Conservation (phyloP, 2,888 invertebrate genomes). For the Drosophila kuntzei region DNA sequence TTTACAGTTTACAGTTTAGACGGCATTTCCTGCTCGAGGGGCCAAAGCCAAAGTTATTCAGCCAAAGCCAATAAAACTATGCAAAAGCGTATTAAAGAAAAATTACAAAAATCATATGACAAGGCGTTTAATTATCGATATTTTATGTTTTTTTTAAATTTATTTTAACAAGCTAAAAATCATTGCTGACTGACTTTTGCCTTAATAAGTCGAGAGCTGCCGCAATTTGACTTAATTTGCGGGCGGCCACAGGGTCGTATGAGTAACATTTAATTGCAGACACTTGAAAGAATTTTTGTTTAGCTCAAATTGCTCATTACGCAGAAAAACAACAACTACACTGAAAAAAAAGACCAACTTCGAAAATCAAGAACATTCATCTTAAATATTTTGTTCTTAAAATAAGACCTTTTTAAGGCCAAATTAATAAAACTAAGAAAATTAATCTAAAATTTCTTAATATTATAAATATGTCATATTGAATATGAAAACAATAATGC, state of each 20-base stretch:
- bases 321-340: conserved; percentile 39
- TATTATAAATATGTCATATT: too few relatives aligned
- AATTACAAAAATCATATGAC: conserved; percentile 61
- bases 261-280: conserved; percentile 77
- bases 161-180: conserved; percentile 35
- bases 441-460: too few relatives aligned
- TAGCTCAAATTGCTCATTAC: conserved; percentile 75
- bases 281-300: conserved; percentile 66
- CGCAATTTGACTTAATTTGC: conserved; percentile 75
- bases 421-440: too few relatives aligned
- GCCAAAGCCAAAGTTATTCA: conserved; percentile 26
- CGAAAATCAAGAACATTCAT: too few relatives aligned
- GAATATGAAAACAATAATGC: too few relatives aligned
- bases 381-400: too few relatives aligned
- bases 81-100: conserved; percentile 72
- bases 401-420: too few relatives aligned
- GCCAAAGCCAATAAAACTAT: conserved; percentile 73
- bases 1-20: conserved; percentile 55
- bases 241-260: conserved; percentile 77
- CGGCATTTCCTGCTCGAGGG: conserved; percentile 70
- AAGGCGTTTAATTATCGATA: conserved; percentile 68
- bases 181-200: conserved; percentile 30
- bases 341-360: too few relatives aligned
- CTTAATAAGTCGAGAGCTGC: conserved; percentile 62
- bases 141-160: background rate